Conservation (phyloP, 2,797 vertebrate genomes). For the Cyclopterus lumpus region DNA sequence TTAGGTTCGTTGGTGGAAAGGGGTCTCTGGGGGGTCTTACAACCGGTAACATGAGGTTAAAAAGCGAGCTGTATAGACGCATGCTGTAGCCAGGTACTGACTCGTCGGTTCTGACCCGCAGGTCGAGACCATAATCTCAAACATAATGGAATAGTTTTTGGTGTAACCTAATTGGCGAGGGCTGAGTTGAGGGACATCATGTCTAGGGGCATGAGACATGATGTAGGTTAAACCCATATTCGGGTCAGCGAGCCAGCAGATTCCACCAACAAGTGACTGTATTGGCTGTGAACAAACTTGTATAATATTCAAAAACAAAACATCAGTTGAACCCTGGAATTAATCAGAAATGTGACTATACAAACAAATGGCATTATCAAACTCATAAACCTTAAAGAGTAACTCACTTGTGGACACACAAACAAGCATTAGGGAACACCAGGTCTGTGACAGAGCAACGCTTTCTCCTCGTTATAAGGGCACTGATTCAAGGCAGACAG, state of each 20-base stretch:
- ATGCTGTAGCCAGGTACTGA: neutral
- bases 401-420: neutral
- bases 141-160: neutral
- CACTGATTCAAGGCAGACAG: neutral
- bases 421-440: neutral
- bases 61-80: neutral
- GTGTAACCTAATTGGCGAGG: neutral
- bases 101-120: too few relatives aligned
- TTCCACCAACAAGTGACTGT: neutral
- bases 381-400: neutral
- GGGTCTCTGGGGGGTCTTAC: neutral
- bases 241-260: neutral
- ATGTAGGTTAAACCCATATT: too few relatives aligned
- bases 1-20: neutral
- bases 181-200: neutral
- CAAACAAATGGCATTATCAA: neutral
- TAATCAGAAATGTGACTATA: neutral
- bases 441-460: neutral
- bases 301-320: neutral
- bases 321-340: neutral
- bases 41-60: accelerated
- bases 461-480: neutral
- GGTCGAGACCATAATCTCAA: neutral
- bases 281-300: neutral
- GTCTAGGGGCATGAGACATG: too few relatives aligned